Conservation (phyloP, 2,797 vertebrate genomes). For the Melanitta fusca region DNA sequence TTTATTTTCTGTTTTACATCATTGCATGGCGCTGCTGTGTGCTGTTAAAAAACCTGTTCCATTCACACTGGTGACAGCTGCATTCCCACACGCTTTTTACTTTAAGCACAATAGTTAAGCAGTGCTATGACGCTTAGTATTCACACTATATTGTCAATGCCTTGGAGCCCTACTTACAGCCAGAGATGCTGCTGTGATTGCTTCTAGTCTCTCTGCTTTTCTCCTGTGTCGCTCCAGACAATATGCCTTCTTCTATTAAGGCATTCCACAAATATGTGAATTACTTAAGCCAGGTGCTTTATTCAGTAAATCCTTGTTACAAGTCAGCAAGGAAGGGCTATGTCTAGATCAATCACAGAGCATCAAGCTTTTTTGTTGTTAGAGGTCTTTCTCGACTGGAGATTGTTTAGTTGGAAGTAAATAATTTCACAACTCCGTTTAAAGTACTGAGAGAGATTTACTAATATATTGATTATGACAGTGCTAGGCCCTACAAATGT, state of each 20-base stretch:
- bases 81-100: not conserved
- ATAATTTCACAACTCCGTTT: not conserved
- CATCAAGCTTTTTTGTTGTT: not conserved
- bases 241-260: not conserved
- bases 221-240: not conserved
- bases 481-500: not conserved
- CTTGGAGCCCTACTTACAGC: not conserved
- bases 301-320: not conserved
- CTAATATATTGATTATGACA: not conserved
- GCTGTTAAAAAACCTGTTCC: not conserved
- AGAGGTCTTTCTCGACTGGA: not conserved
- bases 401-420: not conserved
- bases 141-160: not conserved
- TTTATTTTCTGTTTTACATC: not conserved
- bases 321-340: not conserved
- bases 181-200: not conserved
- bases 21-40: not conserved
- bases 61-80: not conserved
- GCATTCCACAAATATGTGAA: not conserved
- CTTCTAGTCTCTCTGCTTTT: not conserved
- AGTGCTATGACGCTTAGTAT: not conserved
- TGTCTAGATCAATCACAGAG: not conserved
- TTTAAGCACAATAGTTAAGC: not conserved
- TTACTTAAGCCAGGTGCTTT: conserved; percentile 3
- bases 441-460: not conserved